Evolutionary conservation across 2,888 invertebrate genomes (phyloP).

Genomic region (Drosophila picticornis): DNA sequence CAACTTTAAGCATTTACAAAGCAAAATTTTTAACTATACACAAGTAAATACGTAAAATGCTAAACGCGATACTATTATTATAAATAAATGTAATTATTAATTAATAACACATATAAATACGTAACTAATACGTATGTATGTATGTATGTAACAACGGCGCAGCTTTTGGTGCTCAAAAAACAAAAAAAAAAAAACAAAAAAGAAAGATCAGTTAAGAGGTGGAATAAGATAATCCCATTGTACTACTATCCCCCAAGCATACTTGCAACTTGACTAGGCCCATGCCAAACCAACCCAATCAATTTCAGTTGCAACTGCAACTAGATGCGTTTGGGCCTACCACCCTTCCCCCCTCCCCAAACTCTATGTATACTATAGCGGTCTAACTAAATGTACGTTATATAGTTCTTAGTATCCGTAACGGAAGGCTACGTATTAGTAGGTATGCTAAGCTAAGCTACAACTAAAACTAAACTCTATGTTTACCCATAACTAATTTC

Average conservation of each 20-base stretch:
- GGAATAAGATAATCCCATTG: slow-evolving; percentile 48
- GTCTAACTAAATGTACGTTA: slow-evolving; percentile 71
- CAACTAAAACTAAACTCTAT: slow-evolving; percentile 47
- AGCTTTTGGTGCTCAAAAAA: slow-evolving; percentile 67
- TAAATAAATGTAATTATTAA: slow-evolving; percentile 60
- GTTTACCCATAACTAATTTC: slow-evolving; percentile 55
- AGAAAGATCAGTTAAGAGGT: slow-evolving; percentile 38
- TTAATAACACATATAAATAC: slow-evolving; percentile 32
- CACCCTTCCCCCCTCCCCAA: slow-evolving; percentile 4
- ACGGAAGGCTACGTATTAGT: slow-evolving; percentile 63
- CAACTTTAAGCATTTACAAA: slow-evolving; percentile 76
- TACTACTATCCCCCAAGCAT: slow-evolving; percentile 42
- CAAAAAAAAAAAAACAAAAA: not conserved
- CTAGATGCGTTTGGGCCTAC: slow-evolving; percentile 13
- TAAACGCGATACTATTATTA: slow-evolving; percentile 63
- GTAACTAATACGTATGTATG: slow-evolving; percentile 44
- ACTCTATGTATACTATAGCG: slow-evolving; percentile 66
- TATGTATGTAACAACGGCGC: slow-evolving; percentile 58
- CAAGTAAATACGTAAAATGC: slow-evolving; percentile 57
- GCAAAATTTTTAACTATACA: slow-evolving; percentile 57
- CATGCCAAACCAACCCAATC: slow-evolving; percentile 6
- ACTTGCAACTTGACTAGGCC: slow-evolving; percentile 46
- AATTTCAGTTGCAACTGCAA: slow-evolving; percentile 15
- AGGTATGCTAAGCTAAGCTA: slow-evolving; percentile 61
- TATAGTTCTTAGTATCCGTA: slow-evolving; percentile 71